Percentiles rank a stretch among this genome's conserved stretches.
phyloP scores from a whole-genome alignment of 2,797 vertebrate species.

The Trachops cirrhosus region DNA sequence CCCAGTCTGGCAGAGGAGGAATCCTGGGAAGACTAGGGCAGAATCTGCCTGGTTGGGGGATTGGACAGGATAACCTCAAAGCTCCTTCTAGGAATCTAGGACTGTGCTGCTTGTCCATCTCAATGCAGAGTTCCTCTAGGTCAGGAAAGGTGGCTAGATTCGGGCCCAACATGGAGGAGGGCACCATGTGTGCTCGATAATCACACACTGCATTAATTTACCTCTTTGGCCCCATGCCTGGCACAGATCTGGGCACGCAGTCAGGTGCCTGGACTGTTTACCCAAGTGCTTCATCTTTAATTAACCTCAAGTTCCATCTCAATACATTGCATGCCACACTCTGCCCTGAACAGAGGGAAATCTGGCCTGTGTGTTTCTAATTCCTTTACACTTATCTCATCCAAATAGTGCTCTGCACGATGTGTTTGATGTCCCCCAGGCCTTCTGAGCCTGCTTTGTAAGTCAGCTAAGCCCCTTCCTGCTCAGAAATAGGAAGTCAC shows the following conservation, averaged over 20 bases:
- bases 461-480: constrained; percentile 62
- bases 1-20: neutral
- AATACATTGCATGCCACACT: constrained; percentile 52
- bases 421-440: constrained; percentile 68
- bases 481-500: constrained; percentile 72
- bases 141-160: neutral
- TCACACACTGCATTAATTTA: constrained; percentile 56
- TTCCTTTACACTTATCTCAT: constrained; percentile 79
- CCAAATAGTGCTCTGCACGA: constrained; percentile 30
- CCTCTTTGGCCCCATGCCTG: constrained; percentile 51
- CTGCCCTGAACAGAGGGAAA: constrained; percentile 58
- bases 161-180: neutral
- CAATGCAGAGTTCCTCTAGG: neutral
- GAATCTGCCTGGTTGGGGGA: neutral
- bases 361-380: constrained; percentile 73
- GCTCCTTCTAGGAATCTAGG: neutral
- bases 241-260: constrained; percentile 63
- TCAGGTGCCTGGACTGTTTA: constrained; percentile 64
- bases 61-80: neutral
- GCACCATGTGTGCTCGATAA: neutral
- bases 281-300: constrained; percentile 68
- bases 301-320: constrained; percentile 63
- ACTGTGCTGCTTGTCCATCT: neutral
- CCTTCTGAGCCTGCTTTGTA: constrained; percentile 62
- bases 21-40: neutral